Evolutionary conservation across 2,113 vertebrate genomes (phyloP).

Genomic region (Pachypanchax playfairii): DNA sequence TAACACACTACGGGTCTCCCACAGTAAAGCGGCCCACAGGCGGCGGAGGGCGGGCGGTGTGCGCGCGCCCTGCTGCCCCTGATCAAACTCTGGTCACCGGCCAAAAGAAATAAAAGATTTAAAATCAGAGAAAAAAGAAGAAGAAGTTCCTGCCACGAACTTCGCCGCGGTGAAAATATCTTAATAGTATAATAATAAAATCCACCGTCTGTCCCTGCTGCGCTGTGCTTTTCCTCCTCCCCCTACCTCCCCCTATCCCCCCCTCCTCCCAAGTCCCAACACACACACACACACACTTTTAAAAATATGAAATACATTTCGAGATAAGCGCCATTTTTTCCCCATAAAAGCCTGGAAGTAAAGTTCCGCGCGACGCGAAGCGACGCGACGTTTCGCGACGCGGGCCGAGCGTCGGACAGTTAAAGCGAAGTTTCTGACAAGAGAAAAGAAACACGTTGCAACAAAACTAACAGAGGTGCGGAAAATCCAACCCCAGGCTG

Average conservation of each 20-base stretch:
- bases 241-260: constrained; percentile 44
- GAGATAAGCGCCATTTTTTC: constrained; percentile 83
- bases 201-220: constrained; percentile 25
- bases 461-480: constrained; percentile 2
- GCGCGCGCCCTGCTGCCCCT: constrained; percentile 30
- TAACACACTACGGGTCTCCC: too few relatives aligned
- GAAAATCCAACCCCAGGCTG: constrained; percentile 14
- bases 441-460: constrained; percentile 4
- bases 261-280: too few relatives aligned
- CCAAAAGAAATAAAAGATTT: not conserved
- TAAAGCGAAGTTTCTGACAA: constrained; percentile 28
- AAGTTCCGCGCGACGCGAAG: constrained; percentile 24
- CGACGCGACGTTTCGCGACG: constrained; percentile 32
- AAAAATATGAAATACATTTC: constrained; percentile 73
- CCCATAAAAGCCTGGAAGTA: constrained; percentile 63
- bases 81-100: constrained; percentile 28
- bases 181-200: constrained; percentile 29
- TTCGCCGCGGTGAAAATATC: constrained; percentile 14
- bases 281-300: too few relatives aligned
- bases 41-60: too few relatives aligned
- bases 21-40: constrained; percentile 26
- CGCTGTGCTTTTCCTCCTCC: constrained; percentile 43
- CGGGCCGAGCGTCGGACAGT: constrained; percentile 34
- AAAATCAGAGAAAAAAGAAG: not conserved
- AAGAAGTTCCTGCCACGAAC: not conserved